Evolutionary conservation across 2,113 vertebrate genomes (phyloP), one percentile per base, ranked within the genome.

Genomic region (Amia ocellicauda): DNA sequence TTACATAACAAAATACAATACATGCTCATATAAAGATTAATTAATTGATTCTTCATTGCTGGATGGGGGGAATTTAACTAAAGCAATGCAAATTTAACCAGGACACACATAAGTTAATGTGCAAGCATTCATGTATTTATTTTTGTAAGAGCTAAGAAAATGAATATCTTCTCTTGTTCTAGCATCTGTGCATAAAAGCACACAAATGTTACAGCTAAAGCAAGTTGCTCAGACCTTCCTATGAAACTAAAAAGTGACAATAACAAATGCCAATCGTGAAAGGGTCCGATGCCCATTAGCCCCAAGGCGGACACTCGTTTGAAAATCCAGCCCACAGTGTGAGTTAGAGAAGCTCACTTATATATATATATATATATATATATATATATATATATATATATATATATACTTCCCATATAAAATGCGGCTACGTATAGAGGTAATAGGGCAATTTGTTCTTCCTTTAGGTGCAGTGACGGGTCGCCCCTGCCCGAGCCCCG

Each of bases 401-500:
- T 1, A 29, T 51, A 41, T 29, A 31, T 1, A 2, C 7, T 51
- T 36, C 8, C 16, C 23, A 47, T 51, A 3, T 57, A 16, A 47
- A 64, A n/a, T 64, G 23, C 23, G 22, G 14, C 36, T 27, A n/a
- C 29, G 40, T 64, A 53, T 64, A 41, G 5, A 36, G 27, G 27
- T n/a, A 50, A 19, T 13, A 22, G 9, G 19, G 17, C 42, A 47
- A 55, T 64, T 57, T 45, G 41, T 57, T 47, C 16, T 45, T 47
- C 53, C 53, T 57, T 8, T 64, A 57, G 26, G 13, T 64, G 62
- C 29, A 56, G 56, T 64, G 41, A 29, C 8, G 27, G 42, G 42
- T 24, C 26, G 63, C 41, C 63, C 28, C 28, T 36, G 50, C 16
- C 47, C 20, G 31, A 8, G 24, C 17, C 41, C 36, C 42, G 19